These are phyloP conservation scores for Taenaris catops DNA, from an alignment of 2,888 invertebrate species.

Conservation along the genomic window DNA sequence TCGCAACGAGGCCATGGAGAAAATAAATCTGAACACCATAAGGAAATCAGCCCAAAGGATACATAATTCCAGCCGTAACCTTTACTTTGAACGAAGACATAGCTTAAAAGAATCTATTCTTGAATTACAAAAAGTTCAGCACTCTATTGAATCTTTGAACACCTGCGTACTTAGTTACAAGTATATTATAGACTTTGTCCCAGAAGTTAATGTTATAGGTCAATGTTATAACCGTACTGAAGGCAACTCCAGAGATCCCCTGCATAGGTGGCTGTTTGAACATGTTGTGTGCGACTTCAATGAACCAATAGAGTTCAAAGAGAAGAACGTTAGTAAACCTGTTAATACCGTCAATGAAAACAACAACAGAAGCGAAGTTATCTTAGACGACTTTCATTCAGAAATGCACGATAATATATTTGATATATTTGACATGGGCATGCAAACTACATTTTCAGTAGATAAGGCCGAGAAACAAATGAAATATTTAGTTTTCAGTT, in stretches of 20 bases:
- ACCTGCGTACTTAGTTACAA: slow-evolving; percentile 38
- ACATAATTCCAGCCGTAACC: slow-evolving; percentile 1
- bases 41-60: slow-evolving; percentile 23
- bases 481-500: slow-evolving; percentile 6
- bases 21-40: slow-evolving; percentile 61
- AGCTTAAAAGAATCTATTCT: slow-evolving; percentile 30
- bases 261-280: slow-evolving; percentile 50
- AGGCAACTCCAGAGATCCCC: slow-evolving; percentile 27
- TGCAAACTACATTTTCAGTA: slow-evolving; percentile 16
- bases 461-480: slow-evolving; percentile 5
- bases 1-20: slow-evolving; percentile 64
- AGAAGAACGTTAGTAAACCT: not conserved
- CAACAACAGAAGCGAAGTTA: slow-evolving; percentile 32
- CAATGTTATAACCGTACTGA: slow-evolving; percentile 27
- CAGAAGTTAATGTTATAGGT: slow-evolving; percentile 28
- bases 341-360: slow-evolving; percentile 18
- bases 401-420: slow-evolving; percentile 6
- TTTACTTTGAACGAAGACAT: slow-evolving; percentile 35
- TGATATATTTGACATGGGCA: slow-evolving; percentile 1
- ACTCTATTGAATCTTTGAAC: slow-evolving; percentile 36
- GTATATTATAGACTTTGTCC: slow-evolving; percentile 24
- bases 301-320: slow-evolving; percentile 22
- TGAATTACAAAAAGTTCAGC: slow-evolving; percentile 34
- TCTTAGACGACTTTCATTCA: slow-evolving; percentile 38
- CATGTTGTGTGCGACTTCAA: slow-evolving; percentile 19